These are phyloP conservation scores for Merops nubicus DNA, from an alignment of 2,113 vertebrate species.

Conservation along the genomic window DNA sequence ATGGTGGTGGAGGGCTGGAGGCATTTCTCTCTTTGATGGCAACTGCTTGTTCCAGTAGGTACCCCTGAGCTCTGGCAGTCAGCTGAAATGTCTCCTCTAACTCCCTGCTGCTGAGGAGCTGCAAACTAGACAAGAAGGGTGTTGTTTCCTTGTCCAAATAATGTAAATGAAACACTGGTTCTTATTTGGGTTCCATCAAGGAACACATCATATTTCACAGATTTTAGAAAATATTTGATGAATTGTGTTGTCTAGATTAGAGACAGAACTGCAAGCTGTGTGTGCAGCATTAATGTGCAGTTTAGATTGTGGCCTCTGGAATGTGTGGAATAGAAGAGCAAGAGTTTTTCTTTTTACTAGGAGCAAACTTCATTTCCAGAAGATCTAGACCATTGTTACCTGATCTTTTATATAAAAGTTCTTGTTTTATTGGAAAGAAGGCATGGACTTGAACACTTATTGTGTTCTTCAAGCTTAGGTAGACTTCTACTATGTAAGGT, in stretches of 20 bases:
- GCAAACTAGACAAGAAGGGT: background rate
- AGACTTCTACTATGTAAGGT: background rate
- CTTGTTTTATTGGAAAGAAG: background rate
- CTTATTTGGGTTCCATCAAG: background rate
- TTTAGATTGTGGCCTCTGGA: background rate
- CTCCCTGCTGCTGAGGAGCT: background rate
- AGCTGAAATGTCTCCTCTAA: background rate
- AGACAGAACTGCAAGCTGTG: background rate
- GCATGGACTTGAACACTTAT: rapidly evolving
- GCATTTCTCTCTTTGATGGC: background rate
- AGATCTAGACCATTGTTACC: background rate
- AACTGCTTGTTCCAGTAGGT: background rate
- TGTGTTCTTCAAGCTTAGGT: background rate
- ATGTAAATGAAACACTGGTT: background rate
- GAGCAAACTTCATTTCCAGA: background rate
- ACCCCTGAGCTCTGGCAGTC: background rate
- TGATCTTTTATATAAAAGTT: background rate
- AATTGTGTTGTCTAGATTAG: background rate
- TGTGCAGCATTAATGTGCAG: background rate
- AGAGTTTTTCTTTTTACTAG: background rate
- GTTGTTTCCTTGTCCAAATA: background rate
- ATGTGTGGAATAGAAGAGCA: rapidly evolving
- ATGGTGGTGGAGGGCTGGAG: background rate
- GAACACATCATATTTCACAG: background rate
- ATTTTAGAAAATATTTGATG: background rate